Base-by-base conservation (phyloP, 2,888 invertebrate genomes). In the Mesoligia furuncula region DNA sequence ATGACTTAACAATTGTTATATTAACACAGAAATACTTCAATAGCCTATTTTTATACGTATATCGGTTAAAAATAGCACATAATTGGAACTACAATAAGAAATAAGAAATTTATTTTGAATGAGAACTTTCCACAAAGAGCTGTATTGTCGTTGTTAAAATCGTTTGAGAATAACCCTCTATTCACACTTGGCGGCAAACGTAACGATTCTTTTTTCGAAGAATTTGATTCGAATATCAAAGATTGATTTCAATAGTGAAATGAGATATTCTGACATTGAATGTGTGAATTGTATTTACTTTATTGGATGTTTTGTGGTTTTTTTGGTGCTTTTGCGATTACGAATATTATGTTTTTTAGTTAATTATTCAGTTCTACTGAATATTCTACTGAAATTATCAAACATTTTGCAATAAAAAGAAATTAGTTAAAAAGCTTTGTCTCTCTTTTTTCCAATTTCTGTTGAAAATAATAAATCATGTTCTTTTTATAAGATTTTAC, bases 61-160 rank as follows among this genome's bases (percentile, higher is more conserved):
- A 15, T n/a, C 0, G 20, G 64, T 68, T 87, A 73, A 87, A 84
- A 84, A 80, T 75, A 80, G n/a, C 59, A 57, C 54, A 42, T 75
- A 57, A 71, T 71, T 57, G 67, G 54, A 48, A n/a, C 64, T 73
- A 31, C 36, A 87, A 75, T 75, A 61, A 70, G 27, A 87, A 73
- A 84, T 57, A 61, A 73, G 39, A 87, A 73, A 87, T 57, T 65
- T 57, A 71, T 75, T 71, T 51, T 61, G 48, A 75, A 75, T 31
- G 13, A 57, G 17, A 73, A 51, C 5, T 65, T 65, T 57, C 20
- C 11, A 84, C 80, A 85, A 70, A 80, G 24, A 15, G 8, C 61
- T n/a, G 36, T 69, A n/a, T 79, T 66, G n/a, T 67, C 17, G 51
- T 45, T 74, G 11, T 31, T 39, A 57, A 39, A 64, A 64, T n/a